Percentiles rank a stretch among this genome's conserved stretches.
phyloP scores from a whole-genome alignment of 1,140 invertebrate genomes.

The Zaprionus taronus region DNA sequence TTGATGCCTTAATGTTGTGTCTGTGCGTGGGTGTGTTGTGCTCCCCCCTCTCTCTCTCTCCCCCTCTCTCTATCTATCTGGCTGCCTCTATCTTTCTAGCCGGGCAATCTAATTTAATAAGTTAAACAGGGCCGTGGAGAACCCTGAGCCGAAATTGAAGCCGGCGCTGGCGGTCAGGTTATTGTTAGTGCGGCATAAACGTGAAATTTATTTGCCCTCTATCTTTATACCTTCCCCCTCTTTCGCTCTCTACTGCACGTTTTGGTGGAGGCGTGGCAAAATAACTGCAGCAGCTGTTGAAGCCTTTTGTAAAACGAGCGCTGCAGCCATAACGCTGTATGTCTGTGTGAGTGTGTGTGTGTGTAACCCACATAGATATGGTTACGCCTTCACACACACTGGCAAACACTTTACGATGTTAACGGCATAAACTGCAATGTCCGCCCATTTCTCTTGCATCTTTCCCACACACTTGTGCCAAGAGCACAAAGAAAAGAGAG shows the following conservation, averaged over 20 bases:
- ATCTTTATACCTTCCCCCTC: neutral
- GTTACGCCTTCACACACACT: conserved; percentile 28
- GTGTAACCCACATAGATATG: conserved; percentile 2
- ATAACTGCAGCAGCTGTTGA: conserved; percentile 45
- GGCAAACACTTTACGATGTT: conserved; percentile 69
- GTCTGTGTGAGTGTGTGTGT: conserved; percentile 3
- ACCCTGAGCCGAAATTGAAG: conserved; percentile 15
- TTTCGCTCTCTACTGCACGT: neutral
- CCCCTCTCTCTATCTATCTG: neutral
- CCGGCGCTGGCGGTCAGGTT: conserved; percentile 36
- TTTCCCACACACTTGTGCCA: neutral
- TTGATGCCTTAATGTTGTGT: conserved; percentile 50
- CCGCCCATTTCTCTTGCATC: conserved; percentile 1
- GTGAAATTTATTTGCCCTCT: conserved; percentile 41
- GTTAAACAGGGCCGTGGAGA: conserved; percentile 30
- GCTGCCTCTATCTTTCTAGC: conserved; percentile 14
- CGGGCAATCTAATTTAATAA: conserved; percentile 55
- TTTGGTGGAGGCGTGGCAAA: conserved; percentile 30
- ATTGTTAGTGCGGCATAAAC: conserved; percentile 53
- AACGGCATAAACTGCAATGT: conserved; percentile 57
- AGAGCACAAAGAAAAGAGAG: neutral
- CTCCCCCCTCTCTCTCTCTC: neutral
- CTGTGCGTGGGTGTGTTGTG: conserved; percentile 10
- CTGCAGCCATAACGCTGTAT: conserved; percentile 12
- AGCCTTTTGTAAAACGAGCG: conserved; percentile 28